Evolutionary conservation across 2,797 vertebrate species (phyloP).

Genomic region (Scolopax bukidnonensis): DNA sequence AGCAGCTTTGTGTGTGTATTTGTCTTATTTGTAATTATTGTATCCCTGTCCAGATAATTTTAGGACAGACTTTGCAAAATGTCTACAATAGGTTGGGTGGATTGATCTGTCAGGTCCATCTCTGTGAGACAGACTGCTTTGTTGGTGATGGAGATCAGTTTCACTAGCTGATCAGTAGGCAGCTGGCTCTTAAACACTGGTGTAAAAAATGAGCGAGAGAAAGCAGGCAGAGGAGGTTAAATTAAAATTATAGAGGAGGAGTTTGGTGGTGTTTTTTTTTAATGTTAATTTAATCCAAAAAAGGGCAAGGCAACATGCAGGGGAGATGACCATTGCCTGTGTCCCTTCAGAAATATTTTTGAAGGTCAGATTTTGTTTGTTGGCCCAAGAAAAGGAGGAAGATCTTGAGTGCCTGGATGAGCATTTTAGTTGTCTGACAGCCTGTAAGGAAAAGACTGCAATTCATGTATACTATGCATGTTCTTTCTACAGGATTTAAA

Average conservation of each 20-base stretch:
- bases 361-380: neutral
- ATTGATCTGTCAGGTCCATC: neutral
- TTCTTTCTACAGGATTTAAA: neutral
- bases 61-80: neutral
- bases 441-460: neutral
- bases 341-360: neutral
- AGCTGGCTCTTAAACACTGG: neutral
- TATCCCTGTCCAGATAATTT: neutral
- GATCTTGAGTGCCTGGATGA: neutral
- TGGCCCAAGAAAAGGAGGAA: neutral
- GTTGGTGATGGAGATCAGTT: neutral
- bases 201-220: neutral
- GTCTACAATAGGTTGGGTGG: neutral
- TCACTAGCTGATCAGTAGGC: neutral
- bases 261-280: rapidly evolving
- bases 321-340: neutral
- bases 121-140: neutral
- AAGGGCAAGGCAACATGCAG: rapidly evolving
- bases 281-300: neutral
- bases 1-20: neutral
- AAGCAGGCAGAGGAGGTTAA: neutral
- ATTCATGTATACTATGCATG: neutral
- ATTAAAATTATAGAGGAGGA: neutral
- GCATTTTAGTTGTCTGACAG: neutral
- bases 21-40: neutral